Base-by-base conservation (phyloP, 2,113 vertebrate genomes). In the Eleginops maclovinus region DNA sequence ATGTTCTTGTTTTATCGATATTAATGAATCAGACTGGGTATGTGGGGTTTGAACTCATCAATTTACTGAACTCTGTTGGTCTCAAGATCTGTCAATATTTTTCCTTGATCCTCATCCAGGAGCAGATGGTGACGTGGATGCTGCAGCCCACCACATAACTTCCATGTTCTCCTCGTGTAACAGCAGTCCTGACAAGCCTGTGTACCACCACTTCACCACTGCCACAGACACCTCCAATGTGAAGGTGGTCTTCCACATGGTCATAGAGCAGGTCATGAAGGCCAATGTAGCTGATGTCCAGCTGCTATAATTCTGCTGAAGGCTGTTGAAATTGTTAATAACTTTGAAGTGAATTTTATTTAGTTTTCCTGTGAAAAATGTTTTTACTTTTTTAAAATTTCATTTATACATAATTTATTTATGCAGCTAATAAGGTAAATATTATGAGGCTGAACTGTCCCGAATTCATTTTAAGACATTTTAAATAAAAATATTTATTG, bases 191-290 rank as follows among this genome's bases (percentile, higher is more conserved):
- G 67, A 62, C 75, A 87, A 87, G 41, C 84, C 83, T 0, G 68
- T 94, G 59, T 94, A 92, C 77, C 90, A 94, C 79, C 93, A 95
- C 90, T 94, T 89, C 87, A 94, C 94, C 83, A 94, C 89, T 0
- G 94, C 94, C 49, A 95, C 91, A 3, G 91, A 95, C 61, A 88
- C 92, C 0, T 43, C 62, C 59, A 91, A 73, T 58, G 4, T 94
- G 11, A 81, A 53, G 75, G 67, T 86, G 2, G 92, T 91, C 40
- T 89, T 95, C 63, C 88, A 93, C 77, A 84, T 93, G 51, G 78
- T 87, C 43, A 69, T 91, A 31, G 86, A 91, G 19, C 93, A 92
- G 64, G 87, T 95, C 17, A 62, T 84, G 54, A 90, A 83, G 72
- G 77, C 87, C 43, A 94, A 94, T 75, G 60, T 94, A 11, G 81